A percentile compares a stretch with the other conserved stretches of the same genome.
Conservation (phyloP, 2,113 vertebrate genomes). For the Clarias batrachus region DNA sequence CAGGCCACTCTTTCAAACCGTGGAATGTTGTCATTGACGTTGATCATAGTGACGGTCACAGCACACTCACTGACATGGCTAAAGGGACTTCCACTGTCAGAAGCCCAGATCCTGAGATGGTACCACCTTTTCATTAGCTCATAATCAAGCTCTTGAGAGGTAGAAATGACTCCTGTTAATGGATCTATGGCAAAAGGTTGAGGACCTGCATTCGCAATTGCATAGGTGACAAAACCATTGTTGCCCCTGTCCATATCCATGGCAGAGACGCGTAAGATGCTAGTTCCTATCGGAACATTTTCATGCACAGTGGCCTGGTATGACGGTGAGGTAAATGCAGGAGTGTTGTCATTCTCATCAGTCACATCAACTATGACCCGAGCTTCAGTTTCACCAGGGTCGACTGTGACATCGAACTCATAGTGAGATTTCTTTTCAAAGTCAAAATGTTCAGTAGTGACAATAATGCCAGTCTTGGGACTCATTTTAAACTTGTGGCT, state of each 20-base stretch:
- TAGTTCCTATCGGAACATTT: slow-evolving; percentile 84
- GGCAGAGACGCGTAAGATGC: slow-evolving; percentile 79
- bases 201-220: slow-evolving; percentile 73
- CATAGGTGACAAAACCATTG: slow-evolving; percentile 85
- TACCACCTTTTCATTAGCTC: slow-evolving; percentile 91
- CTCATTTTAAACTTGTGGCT: slow-evolving; percentile 81
- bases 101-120: slow-evolving; percentile 86
- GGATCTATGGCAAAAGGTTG: slow-evolving; percentile 87
- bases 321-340: slow-evolving; percentile 76
- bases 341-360: slow-evolving; percentile 89
- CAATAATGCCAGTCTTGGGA: slow-evolving; percentile 81
- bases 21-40: slow-evolving; percentile 90
- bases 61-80: slow-evolving; percentile 83
- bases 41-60: slow-evolving; percentile 84
- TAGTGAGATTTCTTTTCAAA: slow-evolving; percentile 78
- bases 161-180: slow-evolving; percentile 84
- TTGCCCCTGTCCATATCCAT: slow-evolving; percentile 81
- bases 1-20: slow-evolving; percentile 90
- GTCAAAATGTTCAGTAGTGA: slow-evolving; percentile 78
- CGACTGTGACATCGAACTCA: slow-evolving; percentile 80
- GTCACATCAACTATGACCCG: slow-evolving; percentile 76
- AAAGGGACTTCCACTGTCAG: slow-evolving; percentile 90
- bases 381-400: slow-evolving; percentile 70
- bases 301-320: slow-evolving; percentile 83
- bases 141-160: slow-evolving; percentile 85